Base-by-base conservation (phyloP, 2,888 invertebrate genomes). In the Pandemis cinnamomeana region DNA sequence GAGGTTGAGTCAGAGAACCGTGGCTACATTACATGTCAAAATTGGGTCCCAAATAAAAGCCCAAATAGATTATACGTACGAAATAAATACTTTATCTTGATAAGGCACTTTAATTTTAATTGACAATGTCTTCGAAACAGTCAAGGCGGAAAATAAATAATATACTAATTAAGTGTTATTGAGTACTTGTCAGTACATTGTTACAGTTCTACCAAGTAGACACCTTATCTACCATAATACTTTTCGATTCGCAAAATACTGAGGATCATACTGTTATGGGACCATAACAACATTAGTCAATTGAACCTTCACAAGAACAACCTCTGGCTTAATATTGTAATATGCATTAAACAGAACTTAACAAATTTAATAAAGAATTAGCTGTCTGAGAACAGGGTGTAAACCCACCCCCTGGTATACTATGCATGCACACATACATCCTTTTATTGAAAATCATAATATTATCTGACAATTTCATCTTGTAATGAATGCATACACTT, bases 191-290 rank as follows among this genome's bases (percentile, higher is more conserved):
- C 10, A 46, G 46, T 46, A 11, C 11, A 60, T 11, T 36, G 36
- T 55, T 20, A 20, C 72, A 74, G 20, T 75, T 80, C 81, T 83
- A 81, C 78, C 68, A 78, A 75, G 80, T 82, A 84, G 80, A 81
- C 75, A 66, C 71, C 64, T 44, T 71, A 61, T 53, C 70, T 64
- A 53, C 44, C 77, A 73, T 83, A 83, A 85, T 81, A 83, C 81
- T 82, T 80, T 51, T 77, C 75, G 13, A 61, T 64, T 55, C 13
- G 44, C 58, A 72, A 61, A 70, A 72, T 72, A 69, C 72, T 72
- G 75, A 78, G 71, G 77, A 78, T 77, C n/a, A 70, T 66, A 44
- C 60, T 46, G 53, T 44, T 44, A 73, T 15, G 58, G 13, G 42
- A 53, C 67, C 63, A 58, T 58, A 64, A 58, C 60, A 69, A 69